These are phyloP conservation scores for Megalopta genalis DNA, from an alignment of 1,140 invertebrate species.

Conservation along the genomic window DNA sequence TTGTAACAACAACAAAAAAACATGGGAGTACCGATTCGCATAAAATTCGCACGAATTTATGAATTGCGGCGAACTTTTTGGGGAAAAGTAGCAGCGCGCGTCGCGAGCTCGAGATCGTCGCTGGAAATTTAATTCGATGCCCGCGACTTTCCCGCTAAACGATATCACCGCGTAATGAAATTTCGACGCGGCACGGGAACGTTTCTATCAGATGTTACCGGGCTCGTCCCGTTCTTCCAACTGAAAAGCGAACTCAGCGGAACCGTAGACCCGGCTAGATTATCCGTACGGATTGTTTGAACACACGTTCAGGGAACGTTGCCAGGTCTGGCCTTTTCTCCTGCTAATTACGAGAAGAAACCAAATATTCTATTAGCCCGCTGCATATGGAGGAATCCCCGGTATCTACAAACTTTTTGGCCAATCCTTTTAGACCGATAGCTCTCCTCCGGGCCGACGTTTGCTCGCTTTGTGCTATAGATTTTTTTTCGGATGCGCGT, in stretches of 20 bases:
- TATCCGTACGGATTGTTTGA: background rate
- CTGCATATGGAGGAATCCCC: no score
- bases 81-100: no score
- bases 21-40: no score
- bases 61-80: no score
- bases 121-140: conserved; percentile 29
- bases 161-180: conserved; percentile 41
- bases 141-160: conserved; percentile 22
- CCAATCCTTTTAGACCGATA: no score
- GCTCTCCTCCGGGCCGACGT: no score
- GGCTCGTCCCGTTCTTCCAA: background rate
- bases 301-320: background rate
- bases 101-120: background rate
- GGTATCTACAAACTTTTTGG: no score
- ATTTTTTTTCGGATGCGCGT: no score
- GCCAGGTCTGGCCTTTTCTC: background rate
- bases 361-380: background rate
- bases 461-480: no score
- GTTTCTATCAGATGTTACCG: conserved; percentile 29
- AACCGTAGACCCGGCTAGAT: background rate
- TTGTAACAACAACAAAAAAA: no score
- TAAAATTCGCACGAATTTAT: no score
- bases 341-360: background rate
- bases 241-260: background rate
- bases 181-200: conserved; percentile 2